Evolutionary conservation across 2,797 vertebrate species (phyloP).

Genomic region (Loriculus beryllinus): DNA sequence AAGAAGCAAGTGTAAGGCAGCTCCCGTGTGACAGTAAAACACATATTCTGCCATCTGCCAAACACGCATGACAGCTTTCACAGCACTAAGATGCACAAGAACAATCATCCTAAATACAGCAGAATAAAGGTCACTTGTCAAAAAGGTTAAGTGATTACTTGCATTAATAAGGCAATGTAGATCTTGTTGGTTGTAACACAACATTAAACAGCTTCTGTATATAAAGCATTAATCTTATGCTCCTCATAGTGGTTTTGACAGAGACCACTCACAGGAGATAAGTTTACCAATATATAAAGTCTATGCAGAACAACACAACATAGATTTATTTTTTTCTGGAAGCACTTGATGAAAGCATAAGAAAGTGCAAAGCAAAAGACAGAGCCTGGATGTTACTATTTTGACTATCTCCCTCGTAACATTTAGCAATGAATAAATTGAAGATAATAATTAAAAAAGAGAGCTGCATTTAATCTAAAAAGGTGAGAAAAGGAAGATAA

Average conservation of each 20-base stretch:
- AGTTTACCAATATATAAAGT: neutral
- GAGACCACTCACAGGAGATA: neutral
- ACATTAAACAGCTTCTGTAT: neutral
- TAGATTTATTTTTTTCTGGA: neutral
- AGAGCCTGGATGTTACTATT: neutral
- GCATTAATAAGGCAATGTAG: neutral
- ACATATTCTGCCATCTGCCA: neutral
- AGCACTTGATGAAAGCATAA: neutral
- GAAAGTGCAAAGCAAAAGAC: neutral
- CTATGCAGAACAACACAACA: neutral
- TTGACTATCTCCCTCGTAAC: neutral
- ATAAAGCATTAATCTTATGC: neutral
- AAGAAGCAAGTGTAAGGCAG: neutral
- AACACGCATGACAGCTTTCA: accelerated
- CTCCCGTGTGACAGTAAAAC: neutral
- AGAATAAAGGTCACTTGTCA: neutral
- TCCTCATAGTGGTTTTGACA: neutral
- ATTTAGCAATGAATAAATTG: neutral
- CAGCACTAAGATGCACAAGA: neutral
- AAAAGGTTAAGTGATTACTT: neutral
- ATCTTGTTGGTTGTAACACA: neutral
- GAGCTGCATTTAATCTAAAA: neutral
- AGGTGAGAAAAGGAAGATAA: neutral
- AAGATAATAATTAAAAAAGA: neutral
- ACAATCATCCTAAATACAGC: neutral